Evolutionary conservation across 2,797 vertebrate genomes (phyloP), one percentile per base, ranked within the genome.

Genomic region (Percopsis omiscomaycus): DNA sequence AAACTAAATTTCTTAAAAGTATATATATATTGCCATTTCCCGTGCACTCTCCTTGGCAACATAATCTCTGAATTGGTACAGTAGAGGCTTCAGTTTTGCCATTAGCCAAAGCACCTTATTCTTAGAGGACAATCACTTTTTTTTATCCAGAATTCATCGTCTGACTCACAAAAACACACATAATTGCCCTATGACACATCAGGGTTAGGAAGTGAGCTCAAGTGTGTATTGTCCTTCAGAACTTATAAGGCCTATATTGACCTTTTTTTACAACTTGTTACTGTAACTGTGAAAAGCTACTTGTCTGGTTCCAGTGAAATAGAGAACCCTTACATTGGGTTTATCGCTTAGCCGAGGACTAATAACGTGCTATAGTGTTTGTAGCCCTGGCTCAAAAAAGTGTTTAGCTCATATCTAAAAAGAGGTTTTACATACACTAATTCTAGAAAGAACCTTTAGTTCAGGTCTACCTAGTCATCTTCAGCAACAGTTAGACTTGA

Each of bases 101-200:
- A 14, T 48, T 10, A 48, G 47, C 29, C 9, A 13, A 53, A 60
- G 1, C 50, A 51, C 42, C 11, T 10, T 37, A 9, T 30, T 58
- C 37, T 54, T 14, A 78, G 52, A n/a, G 14, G 32, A 58, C 4
- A 37, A 42, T 60, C 28, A 60, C 11, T 48, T 48, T 48, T 47
- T 47, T 48, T 48, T 48, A 5, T 48, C 14, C 46, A 48, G 3
- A 12, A 48, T 48, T 1, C 11, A 14, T 12, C 14, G 11, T 12
- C 14, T n/a, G 14, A 48, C 11, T n/a, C 3, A 6, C 4, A 37
- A 37, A 37, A 4, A 37, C 32, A 37, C 32, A 37, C 5, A 5
- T 37, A 6, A 6, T 6, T 37, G 22, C 5, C 4, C 32, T 37
- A 37, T 5, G 32, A 37, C 32, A 37, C 32, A 6, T 6, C 4